Conservation (phyloP, 2,888 invertebrate genomes). For the Drosophila pseudotakahashii region DNA sequence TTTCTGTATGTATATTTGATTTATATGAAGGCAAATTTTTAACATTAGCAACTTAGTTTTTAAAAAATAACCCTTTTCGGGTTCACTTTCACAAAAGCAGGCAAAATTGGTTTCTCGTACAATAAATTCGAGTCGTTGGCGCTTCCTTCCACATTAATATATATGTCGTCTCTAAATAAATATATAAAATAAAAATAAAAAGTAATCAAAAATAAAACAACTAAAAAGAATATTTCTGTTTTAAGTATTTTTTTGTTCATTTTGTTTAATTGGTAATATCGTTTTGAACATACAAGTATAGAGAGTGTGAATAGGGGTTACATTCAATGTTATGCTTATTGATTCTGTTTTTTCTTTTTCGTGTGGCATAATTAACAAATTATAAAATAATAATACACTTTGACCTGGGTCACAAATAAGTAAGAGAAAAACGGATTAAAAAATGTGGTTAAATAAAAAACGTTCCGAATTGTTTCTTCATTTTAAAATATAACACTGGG, state of each 20-base stretch:
- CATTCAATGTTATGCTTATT: constrained; percentile 69
- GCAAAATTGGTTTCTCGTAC: constrained; percentile 70
- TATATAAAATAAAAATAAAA: constrained; percentile 1
- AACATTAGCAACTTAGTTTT: constrained; percentile 72
- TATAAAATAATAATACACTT: constrained; percentile 55
- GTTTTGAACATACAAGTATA: constrained; percentile 69
- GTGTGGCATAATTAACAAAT: constrained; percentile 54
- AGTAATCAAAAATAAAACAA: constrained; percentile 18
- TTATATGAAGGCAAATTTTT: constrained; percentile 53
- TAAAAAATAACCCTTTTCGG: constrained; percentile 38
- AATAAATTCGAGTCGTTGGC: constrained; percentile 76
- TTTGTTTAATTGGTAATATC: constrained; percentile 67
- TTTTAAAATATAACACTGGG: constrained; percentile 59
- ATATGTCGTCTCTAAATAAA: background rate
- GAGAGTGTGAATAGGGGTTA: constrained; percentile 61
- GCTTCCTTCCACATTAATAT: constrained; percentile 24
- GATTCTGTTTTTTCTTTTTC: constrained; percentile 19
- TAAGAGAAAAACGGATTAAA: constrained; percentile 17
- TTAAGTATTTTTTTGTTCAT: constrained; percentile 57
- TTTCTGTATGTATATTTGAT: constrained; percentile 67
- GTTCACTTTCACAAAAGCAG: constrained; percentile 66
- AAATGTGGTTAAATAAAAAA: constrained; percentile 39
- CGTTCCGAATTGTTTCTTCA: constrained; percentile 18
- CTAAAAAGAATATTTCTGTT: constrained; percentile 46
- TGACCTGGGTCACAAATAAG: constrained; percentile 2